phyloP scores from a whole-genome alignment of 2,797 vertebrate genomes.

The Sandelia bainsii region DNA sequence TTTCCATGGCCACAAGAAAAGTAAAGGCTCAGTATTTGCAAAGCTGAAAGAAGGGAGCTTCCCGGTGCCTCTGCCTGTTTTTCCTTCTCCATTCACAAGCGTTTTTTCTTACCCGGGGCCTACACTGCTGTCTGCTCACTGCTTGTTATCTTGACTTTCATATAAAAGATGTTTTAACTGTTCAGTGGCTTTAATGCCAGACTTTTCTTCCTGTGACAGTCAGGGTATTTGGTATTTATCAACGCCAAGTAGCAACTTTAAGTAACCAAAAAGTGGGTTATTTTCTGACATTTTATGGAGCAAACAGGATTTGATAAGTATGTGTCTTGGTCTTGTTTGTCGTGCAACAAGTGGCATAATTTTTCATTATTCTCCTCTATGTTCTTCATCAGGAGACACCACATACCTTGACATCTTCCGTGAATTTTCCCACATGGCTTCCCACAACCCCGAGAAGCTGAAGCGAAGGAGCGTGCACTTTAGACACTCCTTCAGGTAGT shows the following conservation, averaged over 20 bases:
- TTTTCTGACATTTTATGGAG: neutral
- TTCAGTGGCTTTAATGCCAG: neutral
- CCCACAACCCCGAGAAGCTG: conserved; percentile 92
- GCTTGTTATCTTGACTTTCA: conserved; percentile 15
- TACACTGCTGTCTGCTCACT: conserved; percentile 20
- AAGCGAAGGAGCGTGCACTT: conserved; percentile 89
- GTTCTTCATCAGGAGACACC: conserved; percentile 85
- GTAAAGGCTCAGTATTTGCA: conserved; percentile 64
- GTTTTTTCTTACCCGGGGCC: conserved; percentile 2
- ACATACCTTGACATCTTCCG: conserved; percentile 92
- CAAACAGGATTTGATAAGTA: neutral
- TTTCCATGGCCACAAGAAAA: conserved; percentile 72
- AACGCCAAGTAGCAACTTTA: neutral
- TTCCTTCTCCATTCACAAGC: conserved; percentile 34
- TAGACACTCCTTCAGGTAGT: conserved; percentile 86
- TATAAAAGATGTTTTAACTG: conserved; percentile 46
- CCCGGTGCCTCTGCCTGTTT: conserved; percentile 55
- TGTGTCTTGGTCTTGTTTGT: neutral
- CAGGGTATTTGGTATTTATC: neutral
- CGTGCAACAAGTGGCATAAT: neutral
- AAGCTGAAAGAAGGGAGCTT: conserved; percentile 62
- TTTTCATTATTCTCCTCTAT: conserved; percentile 6
- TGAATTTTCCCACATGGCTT: conserved; percentile 94
- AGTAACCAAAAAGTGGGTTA: neutral
- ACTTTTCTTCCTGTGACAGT: neutral